These are phyloP conservation scores for Philopotamus ludificatus DNA, from an alignment of 1,140 invertebrate genomes.

Conservation along the genomic window DNA sequence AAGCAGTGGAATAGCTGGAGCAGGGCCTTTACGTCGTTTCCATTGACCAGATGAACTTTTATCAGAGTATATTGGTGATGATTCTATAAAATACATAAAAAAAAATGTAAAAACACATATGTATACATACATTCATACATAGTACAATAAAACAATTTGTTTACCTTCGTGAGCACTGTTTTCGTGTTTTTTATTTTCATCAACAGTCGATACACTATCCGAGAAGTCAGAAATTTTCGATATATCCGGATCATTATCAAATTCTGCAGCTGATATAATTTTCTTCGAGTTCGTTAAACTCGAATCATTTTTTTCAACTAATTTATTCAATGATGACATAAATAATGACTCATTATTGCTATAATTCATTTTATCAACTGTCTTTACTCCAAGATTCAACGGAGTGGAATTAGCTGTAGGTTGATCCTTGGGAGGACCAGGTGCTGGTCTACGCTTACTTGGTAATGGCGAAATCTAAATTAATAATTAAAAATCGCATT, in stretches of 20 bases:
- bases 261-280: conserved; percentile 31
- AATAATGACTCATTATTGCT: not conserved
- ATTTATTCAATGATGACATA: not conserved
- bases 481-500: conserved; percentile 13
- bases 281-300: conserved; percentile 15
- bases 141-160: not conserved
- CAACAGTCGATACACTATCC: conserved; percentile 57
- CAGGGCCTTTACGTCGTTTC: conserved; percentile 76
- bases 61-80: conserved; percentile 13
- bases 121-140: not conserved
- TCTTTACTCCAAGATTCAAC: conserved; percentile 8
- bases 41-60: conserved; percentile 64
- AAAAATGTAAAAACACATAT: not conserved
- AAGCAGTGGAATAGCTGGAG: conserved; percentile 73
- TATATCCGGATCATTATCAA: conserved; percentile 29
- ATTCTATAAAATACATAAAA: conserved; percentile 11
- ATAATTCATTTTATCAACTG: conserved; percentile 9
- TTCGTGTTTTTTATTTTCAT: conserved; percentile 59
- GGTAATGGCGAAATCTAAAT: conserved; percentile 29
- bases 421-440: conserved; percentile 14
- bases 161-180: conserved; percentile 44
- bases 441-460: conserved; percentile 34
- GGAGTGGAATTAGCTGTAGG: conserved; percentile 27
- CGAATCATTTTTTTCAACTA: not conserved
- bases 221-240: conserved; percentile 7